Conservation (phyloP, 2,113 vertebrate species). For the Myocastor coypus region DNA sequence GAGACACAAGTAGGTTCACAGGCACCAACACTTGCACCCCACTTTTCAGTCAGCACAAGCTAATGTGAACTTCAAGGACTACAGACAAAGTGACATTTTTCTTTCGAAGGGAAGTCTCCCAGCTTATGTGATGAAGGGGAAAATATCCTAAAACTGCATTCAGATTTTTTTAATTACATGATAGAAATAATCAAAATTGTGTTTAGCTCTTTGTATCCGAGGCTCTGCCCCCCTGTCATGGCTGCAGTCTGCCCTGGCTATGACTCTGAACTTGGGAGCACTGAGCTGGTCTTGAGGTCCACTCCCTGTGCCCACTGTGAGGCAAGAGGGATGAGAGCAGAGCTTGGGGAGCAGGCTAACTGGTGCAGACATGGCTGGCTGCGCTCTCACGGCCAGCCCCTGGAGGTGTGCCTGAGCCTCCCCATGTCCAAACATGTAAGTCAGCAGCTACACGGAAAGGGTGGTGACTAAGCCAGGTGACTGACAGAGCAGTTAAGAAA, state of each 20-base stretch:
- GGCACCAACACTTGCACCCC: not conserved
- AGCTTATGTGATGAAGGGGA: not conserved
- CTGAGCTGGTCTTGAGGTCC: rapidly evolving
- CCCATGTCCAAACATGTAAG: not conserved
- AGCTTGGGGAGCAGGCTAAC: rapidly evolving
- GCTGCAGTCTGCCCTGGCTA: too few relatives aligned
- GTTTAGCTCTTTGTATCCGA: not conserved
- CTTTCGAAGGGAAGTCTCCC: not conserved
- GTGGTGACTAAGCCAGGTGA: rapidly evolving
- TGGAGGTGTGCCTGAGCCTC: rapidly evolving
- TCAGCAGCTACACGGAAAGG: not conserved
- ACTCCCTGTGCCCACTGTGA: rapidly evolving
- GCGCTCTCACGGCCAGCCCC: rapidly evolving
- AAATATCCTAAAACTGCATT: not conserved
- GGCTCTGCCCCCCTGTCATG: too few relatives aligned
- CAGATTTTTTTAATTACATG: not conserved
- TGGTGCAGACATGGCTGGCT: not conserved
- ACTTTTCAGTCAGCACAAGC: not conserved
- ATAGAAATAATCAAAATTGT: not conserved
- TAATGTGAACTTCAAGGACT: not conserved
- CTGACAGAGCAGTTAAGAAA: rapidly evolving
- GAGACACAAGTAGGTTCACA: not conserved
- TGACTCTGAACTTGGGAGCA: not conserved
- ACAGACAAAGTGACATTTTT: constrained; percentile 40
- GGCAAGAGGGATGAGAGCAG: rapidly evolving